Evolutionary conservation across 1,140 invertebrate genomes (phyloP), one percentile per base, ranked within the genome.

Genomic region (Eciton burchellii): DNA sequence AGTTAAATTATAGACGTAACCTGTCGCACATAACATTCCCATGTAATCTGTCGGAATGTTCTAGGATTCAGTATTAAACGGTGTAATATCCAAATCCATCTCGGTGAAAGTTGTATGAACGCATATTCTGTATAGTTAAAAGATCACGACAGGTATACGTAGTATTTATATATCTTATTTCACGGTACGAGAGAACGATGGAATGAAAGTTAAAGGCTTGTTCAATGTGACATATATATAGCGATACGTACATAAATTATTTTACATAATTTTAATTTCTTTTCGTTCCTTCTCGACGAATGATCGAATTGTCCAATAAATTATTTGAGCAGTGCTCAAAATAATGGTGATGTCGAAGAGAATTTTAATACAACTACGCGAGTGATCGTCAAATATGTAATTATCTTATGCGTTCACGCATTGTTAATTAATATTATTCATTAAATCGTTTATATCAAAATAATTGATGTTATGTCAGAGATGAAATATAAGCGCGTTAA

Each of bases 11-110:
- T 54, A 16, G 16, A 65, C 54, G 41, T 88, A 65, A 74, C 83
- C 88, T 81, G 88, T 88, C 65, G 52, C 29, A 83, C 81, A 35
- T 43, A 57, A n/a, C n/a, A n/a, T n/a, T n/a, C n/a, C n/a, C n/a
- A n/a, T n/a, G n/a, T n/a, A n/a, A n/a, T n/a, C 57, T 60, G 65
- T 16, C 16, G 43, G 21, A 79, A 59, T 26, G 41, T 43, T 83
- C 81, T 88, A 81, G 83, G 86, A 88, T 85, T 71, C 87, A 88
- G 87, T 88, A 88, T 88, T 88, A 88, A 85, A 43, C 85, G 85
- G 59, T 77, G 56, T 45, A 47, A 79, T 76, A 77, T 83, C 35
- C 6, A 35, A 35, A 35, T 57, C 45, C 52, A 0, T 26, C 72
- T 41, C n/a, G n/a, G n/a, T n/a, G n/a, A n/a, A n/a, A n/a, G n/a